Evolutionary conservation across 2,797 vertebrate species (phyloP), one percentile per base, ranked within the genome.

Genomic region (Sebastes miniatus): DNA sequence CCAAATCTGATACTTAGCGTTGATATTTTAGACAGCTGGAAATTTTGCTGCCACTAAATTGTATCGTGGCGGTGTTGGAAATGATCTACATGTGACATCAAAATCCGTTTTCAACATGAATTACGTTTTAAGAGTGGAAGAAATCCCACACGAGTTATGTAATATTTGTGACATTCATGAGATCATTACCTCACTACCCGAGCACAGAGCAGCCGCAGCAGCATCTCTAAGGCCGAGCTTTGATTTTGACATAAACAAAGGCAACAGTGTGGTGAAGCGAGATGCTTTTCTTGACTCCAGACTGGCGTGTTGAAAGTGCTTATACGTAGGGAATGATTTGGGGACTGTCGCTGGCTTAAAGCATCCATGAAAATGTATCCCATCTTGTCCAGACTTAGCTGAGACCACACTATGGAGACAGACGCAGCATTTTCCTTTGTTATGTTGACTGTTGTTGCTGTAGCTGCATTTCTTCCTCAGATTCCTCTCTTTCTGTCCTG

Each of bases 241-340:
- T 80, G 69, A 89, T 83, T 83, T 77, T 68, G 80, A 91, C 83
- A 84, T 88, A 91, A 94, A 92, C 87, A 90, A 87, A 88, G 70
- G 78, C 81, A 89, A 81, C 83, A 83, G 70, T 84, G 87, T 84
- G 88, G 88, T 87, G 88, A 69, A 69, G 56, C 18, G 47, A 22
- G 8, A 64, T 59, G 75, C 77, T 78, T 77, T 83, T 77, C 76
- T 24, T 50, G 81, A 80, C 86, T 89, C 73, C 81, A 89, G 83
- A 77, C 79, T 74, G 84, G 67, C 65, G 57, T 71, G 77, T 22
- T 86, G 59, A 89, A 87, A 88, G 61, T 84, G 89, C 85, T 88
- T 87, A 77, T 77, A 87, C 25, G 8, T 65, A 85, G 80, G 83
- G 83, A 91, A 88, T 47, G 68, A 83, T 83, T 80, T 77, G 80